Base-by-base conservation (phyloP, 1,140 invertebrate species). In the Physella acuta region DNA sequence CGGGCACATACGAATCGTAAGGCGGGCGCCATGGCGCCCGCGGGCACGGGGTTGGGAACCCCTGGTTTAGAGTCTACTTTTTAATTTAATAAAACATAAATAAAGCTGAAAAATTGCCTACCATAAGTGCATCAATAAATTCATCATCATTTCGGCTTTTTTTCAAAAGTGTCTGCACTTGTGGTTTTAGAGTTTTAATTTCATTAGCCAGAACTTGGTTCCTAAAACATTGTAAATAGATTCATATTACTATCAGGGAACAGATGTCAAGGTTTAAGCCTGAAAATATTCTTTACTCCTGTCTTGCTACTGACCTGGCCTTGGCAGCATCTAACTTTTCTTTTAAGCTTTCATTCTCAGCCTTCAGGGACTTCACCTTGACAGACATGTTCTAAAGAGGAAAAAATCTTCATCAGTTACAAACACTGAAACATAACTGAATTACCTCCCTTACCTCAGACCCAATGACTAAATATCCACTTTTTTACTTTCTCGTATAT, bases 101-200 rank as follows among this genome's bases (percentile, higher is more conserved):
- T n/a, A n/a, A n/a, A n/a, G n/a, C n/a, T n/a, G n/a, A 28, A 36
- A 26, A 28, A 60, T 11, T 44, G 71, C 74, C 74, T 64, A 83
- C 81, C 76, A 84, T 77, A 11, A 84, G 62, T 56, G 80, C 80
- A 28, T 77, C 67, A 44, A 84, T 80, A 20, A 84, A 73, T 67
- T 84, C 81, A 75, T 84, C 78, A 68, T 84, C 83, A 76, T 84
- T 81, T 67, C 79, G 73, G 28, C 81, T 80, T 73, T 84, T 84
- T 31, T 82, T 76, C 44, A 81, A 63, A 49, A 83, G 70, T n/a
- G 77, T 81, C 71, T 81, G 71, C 58, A 82, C 75, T 52, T 84
- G 81, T 58, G 80, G 73, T 64, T 82, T 82, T 11, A 78, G 55
- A 2, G 69, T 51, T 69, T 83, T 84, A 11, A 76, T 74, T 67